phyloP scores from a whole-genome alignment of 2,888 invertebrate genomes.

The Eudemis profundana region DNA sequence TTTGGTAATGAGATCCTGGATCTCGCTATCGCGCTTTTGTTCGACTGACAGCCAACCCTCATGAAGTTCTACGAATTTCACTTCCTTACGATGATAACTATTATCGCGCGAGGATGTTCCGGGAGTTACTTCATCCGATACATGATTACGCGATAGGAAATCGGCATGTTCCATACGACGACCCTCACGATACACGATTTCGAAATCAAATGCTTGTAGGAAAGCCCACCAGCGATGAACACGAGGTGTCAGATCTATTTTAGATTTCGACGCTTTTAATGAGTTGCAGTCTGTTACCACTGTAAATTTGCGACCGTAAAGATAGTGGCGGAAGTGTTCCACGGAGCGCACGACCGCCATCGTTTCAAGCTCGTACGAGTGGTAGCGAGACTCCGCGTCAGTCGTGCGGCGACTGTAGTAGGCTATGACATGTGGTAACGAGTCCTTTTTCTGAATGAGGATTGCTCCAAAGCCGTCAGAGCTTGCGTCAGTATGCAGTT shows the following conservation, averaged over 20 bases:
- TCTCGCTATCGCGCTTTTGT: no score
- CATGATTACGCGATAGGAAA: no score
- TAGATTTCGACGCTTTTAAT: slow-evolving; percentile 45
- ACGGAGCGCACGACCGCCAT: slow-evolving; percentile 49
- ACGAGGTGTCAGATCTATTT: slow-evolving; percentile 46
- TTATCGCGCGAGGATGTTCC: no score
- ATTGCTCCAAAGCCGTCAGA: slow-evolving; percentile 48
- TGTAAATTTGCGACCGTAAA: slow-evolving; percentile 47
- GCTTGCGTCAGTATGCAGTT: slow-evolving; percentile 51
- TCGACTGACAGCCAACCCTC: no score
- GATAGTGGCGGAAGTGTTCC: slow-evolving; percentile 49
- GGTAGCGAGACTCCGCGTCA: slow-evolving; percentile 46
- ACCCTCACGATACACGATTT: not conserved
- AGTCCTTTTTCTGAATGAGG: slow-evolving; percentile 41
- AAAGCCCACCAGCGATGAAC: slow-evolving; percentile 47
- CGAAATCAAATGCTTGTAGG: slow-evolving; percentile 8
- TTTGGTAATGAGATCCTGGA: no score
- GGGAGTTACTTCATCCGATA: no score
- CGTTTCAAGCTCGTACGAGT: slow-evolving; percentile 50
- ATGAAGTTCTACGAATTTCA: no score
- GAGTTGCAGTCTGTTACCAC: slow-evolving; percentile 51
- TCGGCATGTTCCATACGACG: no score
- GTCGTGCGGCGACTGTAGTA: slow-evolving; percentile 48
- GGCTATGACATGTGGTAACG: slow-evolving; percentile 29
- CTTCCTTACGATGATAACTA: no score